phyloP scores from a whole-genome alignment of 2,797 vertebrate genomes.

The Sebastolobus altivelis region DNA sequence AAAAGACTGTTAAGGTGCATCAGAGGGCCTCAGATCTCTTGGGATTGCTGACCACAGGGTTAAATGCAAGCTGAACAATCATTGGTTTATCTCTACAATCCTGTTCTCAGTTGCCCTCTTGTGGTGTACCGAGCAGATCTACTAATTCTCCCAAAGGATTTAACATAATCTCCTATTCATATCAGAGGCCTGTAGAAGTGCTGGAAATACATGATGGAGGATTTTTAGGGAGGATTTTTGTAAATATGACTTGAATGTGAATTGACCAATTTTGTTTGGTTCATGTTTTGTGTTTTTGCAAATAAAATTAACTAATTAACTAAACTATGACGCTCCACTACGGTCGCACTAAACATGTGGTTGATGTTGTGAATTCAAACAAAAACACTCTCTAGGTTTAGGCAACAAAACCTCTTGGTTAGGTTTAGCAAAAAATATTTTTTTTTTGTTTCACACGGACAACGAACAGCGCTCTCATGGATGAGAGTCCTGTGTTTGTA shows the following conservation, averaged over 20 bases:
- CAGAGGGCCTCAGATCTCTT: slow-evolving; percentile 16
- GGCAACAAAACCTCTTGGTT: no score
- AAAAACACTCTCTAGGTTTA: fast-evolving
- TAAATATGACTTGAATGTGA: slow-evolving; percentile 19
- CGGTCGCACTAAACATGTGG: no score
- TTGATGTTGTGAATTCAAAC: no score
- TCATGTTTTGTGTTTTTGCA: background rate
- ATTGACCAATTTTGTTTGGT: background rate
- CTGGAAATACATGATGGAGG: background rate
- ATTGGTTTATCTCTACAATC: slow-evolving; percentile 33
- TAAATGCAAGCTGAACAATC: slow-evolving; percentile 35
- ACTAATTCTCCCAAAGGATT: slow-evolving; percentile 24
- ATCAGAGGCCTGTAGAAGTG: background rate
- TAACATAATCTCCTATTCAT: slow-evolving; percentile 33
- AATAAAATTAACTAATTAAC: background rate
- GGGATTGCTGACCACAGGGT: slow-evolving; percentile 12
- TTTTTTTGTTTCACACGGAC: no score
- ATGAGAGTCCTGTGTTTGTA: background rate
- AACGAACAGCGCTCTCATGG: no score
- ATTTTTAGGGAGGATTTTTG: slow-evolving; percentile 1
- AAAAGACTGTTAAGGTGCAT: slow-evolving; percentile 29
- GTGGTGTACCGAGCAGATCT: slow-evolving; percentile 7
- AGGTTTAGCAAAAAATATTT: no score
- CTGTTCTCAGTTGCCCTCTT: slow-evolving; percentile 25
- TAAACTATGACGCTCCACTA: no score